Percentiles rank a stretch among this genome's conserved stretches.
phyloP scores from a whole-genome alignment of 1,140 invertebrate species.

The Plectrocnemia conspersa region DNA sequence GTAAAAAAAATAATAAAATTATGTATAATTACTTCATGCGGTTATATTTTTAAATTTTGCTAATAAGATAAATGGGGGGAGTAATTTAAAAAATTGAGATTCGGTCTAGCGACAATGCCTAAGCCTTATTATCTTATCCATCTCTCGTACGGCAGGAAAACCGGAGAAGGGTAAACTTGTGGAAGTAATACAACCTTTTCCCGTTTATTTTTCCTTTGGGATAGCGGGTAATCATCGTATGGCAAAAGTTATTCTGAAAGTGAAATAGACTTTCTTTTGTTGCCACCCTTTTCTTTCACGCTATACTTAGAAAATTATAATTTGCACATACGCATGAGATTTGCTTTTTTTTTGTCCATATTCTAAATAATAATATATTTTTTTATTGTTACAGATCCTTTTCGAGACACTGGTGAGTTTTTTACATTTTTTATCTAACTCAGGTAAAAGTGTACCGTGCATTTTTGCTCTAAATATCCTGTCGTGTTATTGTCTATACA shows the following conservation, averaged over 20 bases:
- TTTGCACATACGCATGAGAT: slow-evolving; percentile 7
- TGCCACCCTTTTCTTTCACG: slow-evolving; percentile 16
- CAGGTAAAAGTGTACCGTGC: too few species aligned
- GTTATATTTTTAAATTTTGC: too few species aligned
- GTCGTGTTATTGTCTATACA: too few species aligned
- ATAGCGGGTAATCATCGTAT: slow-evolving; percentile 35
- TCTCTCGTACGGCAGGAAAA: slow-evolving; percentile 23
- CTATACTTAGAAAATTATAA: slow-evolving; percentile 7
- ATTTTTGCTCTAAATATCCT: too few species aligned
- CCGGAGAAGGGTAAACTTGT: slow-evolving; percentile 34
- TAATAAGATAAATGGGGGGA: too few species aligned
- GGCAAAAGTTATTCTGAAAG: slow-evolving; percentile 34
- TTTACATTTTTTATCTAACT: too few species aligned
- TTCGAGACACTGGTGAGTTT: too few species aligned
- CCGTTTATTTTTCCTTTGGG: slow-evolving; percentile 33
- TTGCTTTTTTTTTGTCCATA: too few species aligned
- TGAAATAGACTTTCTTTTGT: slow-evolving; percentile 34
- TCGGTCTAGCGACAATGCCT: slow-evolving; percentile 24
- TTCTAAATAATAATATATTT: too few species aligned
- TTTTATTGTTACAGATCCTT: too few species aligned
- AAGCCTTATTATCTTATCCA: slow-evolving; percentile 34
- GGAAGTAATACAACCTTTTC: slow-evolving; percentile 36
- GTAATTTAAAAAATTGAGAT: slow-evolving; percentile 6
- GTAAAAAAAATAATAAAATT: too few species aligned
- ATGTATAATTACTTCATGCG: too few species aligned